Percentiles rank a stretch among this genome's conserved stretches.
phyloP scores from a whole-genome alignment of 2,888 invertebrate species.

The Thalpophila matura region DNA sequence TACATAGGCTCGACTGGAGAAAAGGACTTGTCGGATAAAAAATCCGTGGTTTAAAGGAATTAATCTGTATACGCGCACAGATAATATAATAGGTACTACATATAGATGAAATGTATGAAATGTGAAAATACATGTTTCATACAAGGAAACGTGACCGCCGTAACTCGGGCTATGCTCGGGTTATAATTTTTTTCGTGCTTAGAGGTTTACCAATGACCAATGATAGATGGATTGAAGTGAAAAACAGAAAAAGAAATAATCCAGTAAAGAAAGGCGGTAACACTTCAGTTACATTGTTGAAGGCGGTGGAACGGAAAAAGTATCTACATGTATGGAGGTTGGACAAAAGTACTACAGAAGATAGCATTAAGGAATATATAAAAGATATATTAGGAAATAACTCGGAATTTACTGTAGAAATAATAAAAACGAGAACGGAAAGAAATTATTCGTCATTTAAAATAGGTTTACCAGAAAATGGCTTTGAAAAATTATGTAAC shows the following conservation, averaged over 20 bases:
- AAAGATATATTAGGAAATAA: constrained; percentile 3
- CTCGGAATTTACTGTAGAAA: constrained; percentile 10
- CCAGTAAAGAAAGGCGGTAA: constrained; percentile 21
- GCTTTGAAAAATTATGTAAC: constrained; percentile 12
- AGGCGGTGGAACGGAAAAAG: constrained; percentile 23
- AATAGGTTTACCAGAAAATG: constrained; percentile 13
- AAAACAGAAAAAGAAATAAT: neutral
- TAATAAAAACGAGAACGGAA: constrained; percentile 18
- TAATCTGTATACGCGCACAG: too few species aligned
- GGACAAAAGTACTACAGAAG: constrained; percentile 21
- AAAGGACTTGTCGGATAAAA: neutral
- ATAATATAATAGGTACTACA: neutral
- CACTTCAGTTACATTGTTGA: constrained; percentile 3
- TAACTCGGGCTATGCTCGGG: too few species aligned
- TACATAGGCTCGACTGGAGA: constrained; percentile 16
- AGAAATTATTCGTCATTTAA: neutral
- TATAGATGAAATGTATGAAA: too few species aligned
- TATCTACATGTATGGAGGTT: constrained; percentile 31
- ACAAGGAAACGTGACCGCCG: too few species aligned
- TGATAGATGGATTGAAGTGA: constrained; percentile 18
- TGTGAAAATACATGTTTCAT: too few species aligned
- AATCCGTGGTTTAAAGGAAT: neutral
- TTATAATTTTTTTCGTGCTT: too few species aligned
- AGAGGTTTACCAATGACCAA: too few species aligned
- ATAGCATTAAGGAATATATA: constrained; percentile 12